Evolutionary conservation across 1,140 invertebrate genomes (phyloP).

Genomic region (Myzus persicae): DNA sequence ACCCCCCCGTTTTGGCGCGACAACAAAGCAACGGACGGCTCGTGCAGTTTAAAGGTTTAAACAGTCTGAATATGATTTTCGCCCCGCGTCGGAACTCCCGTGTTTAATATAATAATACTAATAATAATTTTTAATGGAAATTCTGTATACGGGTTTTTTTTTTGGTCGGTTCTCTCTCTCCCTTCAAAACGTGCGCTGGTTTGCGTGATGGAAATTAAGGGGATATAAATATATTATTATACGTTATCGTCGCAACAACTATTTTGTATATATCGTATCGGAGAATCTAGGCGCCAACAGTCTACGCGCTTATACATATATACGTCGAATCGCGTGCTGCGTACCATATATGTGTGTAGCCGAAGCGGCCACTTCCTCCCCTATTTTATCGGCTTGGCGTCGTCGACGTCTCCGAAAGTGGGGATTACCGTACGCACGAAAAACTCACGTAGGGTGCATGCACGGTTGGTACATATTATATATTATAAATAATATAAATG

Average conservation of each 20-base stretch:
- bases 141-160: neutral
- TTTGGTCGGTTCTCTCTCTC: neutral
- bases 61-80: neutral
- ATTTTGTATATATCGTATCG: neutral
- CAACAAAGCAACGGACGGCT: neutral
- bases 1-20: neutral
- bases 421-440: neutral
- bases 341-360: neutral
- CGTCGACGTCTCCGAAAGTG: neutral
- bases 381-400: neutral
- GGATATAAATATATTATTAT: neutral
- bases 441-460: neutral
- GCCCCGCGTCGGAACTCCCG: neutral
- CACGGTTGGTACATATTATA: neutral
- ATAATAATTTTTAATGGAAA: constrained; percentile 6
- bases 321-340: neutral
- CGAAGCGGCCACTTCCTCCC: neutral
- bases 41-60: neutral
- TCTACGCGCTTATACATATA: neutral
- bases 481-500: no score
- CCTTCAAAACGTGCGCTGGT: neutral
- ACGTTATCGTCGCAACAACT: neutral
- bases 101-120: neutral
- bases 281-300: constrained; percentile 51
- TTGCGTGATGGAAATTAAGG: constrained; percentile 37